These are phyloP conservation scores for Adelges cooleyi DNA, from an alignment of 1,140 invertebrate species.

Conservation along the genomic window DNA sequence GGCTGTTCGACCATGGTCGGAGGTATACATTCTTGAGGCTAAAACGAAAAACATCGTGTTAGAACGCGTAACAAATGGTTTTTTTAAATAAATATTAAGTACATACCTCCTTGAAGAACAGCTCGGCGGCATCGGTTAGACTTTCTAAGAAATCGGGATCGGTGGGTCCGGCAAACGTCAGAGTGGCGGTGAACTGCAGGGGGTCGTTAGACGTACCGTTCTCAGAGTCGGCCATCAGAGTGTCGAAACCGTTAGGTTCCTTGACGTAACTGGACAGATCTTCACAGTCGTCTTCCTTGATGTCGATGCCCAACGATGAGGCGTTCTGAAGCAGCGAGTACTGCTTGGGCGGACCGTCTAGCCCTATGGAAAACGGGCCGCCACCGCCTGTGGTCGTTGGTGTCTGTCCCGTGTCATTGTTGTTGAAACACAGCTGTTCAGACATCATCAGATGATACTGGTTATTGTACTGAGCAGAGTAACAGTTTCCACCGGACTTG, in stretches of 20 bases:
- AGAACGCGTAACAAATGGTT: neutral
- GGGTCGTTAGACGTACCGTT: constrained; percentile 63
- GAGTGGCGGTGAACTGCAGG: constrained; percentile 63
- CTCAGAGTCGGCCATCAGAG: constrained; percentile 67
- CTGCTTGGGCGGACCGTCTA: constrained; percentile 44
- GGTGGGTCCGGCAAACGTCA: constrained; percentile 62
- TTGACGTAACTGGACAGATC: constrained; percentile 62
- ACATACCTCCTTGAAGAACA: constrained; percentile 48
- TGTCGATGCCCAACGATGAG: constrained; percentile 62
- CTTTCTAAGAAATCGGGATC: constrained; percentile 61
- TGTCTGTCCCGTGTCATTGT: constrained; percentile 58
- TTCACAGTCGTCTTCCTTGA: constrained; percentile 51
- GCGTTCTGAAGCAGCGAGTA: constrained; percentile 67
- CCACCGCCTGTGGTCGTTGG: constrained; percentile 38
- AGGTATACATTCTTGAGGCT: constrained; percentile 35
- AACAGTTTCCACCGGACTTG: constrained; percentile 42
- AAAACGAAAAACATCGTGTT: neutral
- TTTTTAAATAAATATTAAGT: neutral
- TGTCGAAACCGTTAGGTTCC: constrained; percentile 46
- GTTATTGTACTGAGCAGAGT: constrained; percentile 33
- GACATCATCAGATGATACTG: constrained; percentile 41
- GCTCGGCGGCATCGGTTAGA: constrained; percentile 58
- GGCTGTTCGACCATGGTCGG: constrained; percentile 49
- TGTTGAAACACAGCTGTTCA: constrained; percentile 54
- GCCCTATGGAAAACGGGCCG: constrained; percentile 40